These are phyloP conservation scores for Bufo bufo DNA, from an alignment of 2,113 vertebrate species.

Conservation along the genomic window DNA sequence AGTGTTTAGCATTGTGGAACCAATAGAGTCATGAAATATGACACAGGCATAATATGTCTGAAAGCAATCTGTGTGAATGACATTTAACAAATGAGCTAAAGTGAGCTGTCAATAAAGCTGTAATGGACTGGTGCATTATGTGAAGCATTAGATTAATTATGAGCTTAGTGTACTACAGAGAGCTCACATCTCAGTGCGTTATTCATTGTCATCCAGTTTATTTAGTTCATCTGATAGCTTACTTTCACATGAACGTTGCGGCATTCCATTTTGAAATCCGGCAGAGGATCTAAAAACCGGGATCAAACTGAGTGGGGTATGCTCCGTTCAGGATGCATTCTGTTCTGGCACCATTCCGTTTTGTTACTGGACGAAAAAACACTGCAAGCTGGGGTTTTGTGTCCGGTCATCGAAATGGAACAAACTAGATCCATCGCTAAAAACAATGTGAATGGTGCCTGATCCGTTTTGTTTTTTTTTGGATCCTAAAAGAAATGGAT, in stretches of 20 bases:
- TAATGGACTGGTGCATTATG: neutral
- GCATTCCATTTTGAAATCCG: too few species aligned
- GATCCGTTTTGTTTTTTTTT: too few species aligned
- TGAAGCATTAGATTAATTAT: neutral
- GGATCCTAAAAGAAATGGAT: too few species aligned
- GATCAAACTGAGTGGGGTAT: too few species aligned
- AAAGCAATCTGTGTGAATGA: neutral
- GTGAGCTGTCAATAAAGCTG: neutral
- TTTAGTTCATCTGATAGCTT: neutral
- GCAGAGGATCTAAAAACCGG: too few species aligned
- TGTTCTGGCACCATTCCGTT: too few species aligned
- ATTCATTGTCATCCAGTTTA: neutral
- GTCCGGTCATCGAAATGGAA: too few species aligned
- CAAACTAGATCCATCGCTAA: too few species aligned
- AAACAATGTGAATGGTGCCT: too few species aligned
- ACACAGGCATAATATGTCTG: neutral
- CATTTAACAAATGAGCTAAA: neutral
- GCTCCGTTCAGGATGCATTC: too few species aligned
- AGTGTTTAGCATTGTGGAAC: neutral
- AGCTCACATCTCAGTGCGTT: neutral
- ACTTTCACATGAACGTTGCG: neutral
- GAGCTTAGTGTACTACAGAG: neutral
- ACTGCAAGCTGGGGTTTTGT: too few species aligned
- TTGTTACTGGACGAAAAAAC: too few species aligned
- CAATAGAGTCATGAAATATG: neutral